phyloP scores from a whole-genome alignment of 2,888 invertebrate species.

The Idaea straminata region DNA sequence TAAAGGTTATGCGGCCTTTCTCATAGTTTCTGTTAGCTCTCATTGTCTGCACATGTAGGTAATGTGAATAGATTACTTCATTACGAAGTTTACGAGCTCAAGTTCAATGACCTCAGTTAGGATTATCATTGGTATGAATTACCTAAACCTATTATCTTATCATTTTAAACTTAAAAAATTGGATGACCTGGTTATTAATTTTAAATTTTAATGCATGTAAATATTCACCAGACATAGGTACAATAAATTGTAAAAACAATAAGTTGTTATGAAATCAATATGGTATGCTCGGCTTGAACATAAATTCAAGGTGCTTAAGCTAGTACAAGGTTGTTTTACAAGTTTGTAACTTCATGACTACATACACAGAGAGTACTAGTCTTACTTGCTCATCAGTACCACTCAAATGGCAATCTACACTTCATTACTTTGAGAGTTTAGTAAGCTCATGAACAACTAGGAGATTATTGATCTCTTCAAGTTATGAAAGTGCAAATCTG shows the following conservation, averaged over 20 bases:
- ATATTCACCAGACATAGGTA: background rate
- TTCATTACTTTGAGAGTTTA: background rate
- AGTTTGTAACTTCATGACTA: background rate
- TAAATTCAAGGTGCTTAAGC: background rate
- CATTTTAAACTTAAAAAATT: slow-evolving; percentile 26
- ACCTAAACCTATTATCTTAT: slow-evolving; percentile 33
- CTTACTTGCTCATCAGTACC: background rate
- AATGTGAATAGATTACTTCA: slow-evolving; percentile 17
- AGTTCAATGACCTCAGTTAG: slow-evolving; percentile 51
- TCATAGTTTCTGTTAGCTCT: slow-evolving; percentile 22
- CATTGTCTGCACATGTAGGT: slow-evolving; percentile 21
- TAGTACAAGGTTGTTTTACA: background rate
- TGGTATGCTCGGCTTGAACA: slow-evolving; percentile 1
- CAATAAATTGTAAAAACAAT: slow-evolving; percentile 2
- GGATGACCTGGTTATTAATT: slow-evolving; percentile 28
- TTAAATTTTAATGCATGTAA: too few species aligned
- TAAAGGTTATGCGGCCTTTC: slow-evolving; percentile 48
- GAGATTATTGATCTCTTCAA: background rate
- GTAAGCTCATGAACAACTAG: background rate
- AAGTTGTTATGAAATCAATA: slow-evolving; percentile 3
- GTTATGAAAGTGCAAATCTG: too few species aligned
- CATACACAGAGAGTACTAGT: background rate
- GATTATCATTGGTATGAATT: slow-evolving; percentile 43
- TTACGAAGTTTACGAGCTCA: slow-evolving; percentile 25
- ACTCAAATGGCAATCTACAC: background rate